Conservation (phyloP, 2,797 vertebrate genomes). For the Zenarchopterus dispar region DNA sequence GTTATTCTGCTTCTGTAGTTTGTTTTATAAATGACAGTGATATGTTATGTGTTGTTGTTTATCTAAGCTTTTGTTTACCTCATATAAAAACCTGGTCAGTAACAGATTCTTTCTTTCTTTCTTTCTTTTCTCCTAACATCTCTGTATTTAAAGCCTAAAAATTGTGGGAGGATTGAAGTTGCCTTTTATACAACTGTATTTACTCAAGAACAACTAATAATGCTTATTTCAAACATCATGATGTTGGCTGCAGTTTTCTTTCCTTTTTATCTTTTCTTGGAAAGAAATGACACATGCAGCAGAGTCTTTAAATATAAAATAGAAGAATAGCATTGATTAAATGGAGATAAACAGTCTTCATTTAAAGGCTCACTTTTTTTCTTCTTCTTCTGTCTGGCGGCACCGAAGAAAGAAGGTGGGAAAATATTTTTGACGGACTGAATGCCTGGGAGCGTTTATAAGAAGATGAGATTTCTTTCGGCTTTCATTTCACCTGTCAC, state of each 20-base stretch:
- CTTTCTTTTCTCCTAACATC: too few relatives aligned
- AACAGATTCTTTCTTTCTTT: too few relatives aligned
- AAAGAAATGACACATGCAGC: slow-evolving; percentile 31
- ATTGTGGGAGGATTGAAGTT: too few relatives aligned
- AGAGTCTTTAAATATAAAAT: slow-evolving; percentile 44
- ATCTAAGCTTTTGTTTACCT: too few relatives aligned
- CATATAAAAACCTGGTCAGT: too few relatives aligned
- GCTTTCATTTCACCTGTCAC: slow-evolving; percentile 84
- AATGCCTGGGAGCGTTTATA: slow-evolving; percentile 79
- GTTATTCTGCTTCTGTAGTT: too few relatives aligned
- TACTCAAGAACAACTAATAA: slow-evolving; percentile 2
- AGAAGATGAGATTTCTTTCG: slow-evolving; percentile 83
- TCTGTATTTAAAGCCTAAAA: too few relatives aligned
- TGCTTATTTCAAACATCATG: slow-evolving; percentile 11
- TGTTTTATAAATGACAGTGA: too few relatives aligned
- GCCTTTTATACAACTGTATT: neutral
- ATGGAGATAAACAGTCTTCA: slow-evolving; percentile 70
- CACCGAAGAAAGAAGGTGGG: slow-evolving; percentile 51
- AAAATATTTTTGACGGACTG: slow-evolving; percentile 72
- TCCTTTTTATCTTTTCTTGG: slow-evolving; percentile 12
- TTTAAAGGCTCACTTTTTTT: slow-evolving; percentile 55
- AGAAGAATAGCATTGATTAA: slow-evolving; percentile 68
- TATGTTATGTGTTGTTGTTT: too few relatives aligned
- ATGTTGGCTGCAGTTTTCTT: slow-evolving; percentile 10
- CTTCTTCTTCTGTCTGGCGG: slow-evolving; percentile 53